Base-by-base conservation (phyloP, 2,888 invertebrate species). In the Apodemia mormo region DNA sequence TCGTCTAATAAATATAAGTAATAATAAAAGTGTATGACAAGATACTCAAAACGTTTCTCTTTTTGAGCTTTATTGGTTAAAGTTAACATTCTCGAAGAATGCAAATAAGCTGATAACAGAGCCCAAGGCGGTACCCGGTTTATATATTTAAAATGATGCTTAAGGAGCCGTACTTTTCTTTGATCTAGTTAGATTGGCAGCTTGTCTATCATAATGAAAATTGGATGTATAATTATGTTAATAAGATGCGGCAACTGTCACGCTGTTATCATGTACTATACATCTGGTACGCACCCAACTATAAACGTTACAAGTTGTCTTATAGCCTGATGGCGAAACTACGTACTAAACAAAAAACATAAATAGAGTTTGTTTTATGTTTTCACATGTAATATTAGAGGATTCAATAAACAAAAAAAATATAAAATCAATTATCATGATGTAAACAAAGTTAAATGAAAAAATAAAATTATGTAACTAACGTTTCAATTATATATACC, bases 261-360 rank as follows among this genome's bases (percentile, higher is more conserved):
- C 40, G 70, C 74, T 77, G 77, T 77, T 70, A 72, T 72, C 79
- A 73, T 79, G 78, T 79, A 75, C 73, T 67, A 75, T 33, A 73
- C 56, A 74, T 54, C 67, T 65, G 76, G 75, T 73, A 75, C 69
- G 54, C 71, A 75, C 71, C 74, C 56, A 61, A 72, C 49, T 69
- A 70, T 68, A 67, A 54, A 58, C 68, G 72, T 74, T 74, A 75
- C 75, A 73, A 72, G 71, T 68, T 72, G 73, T 75, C 70, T 72
- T 29, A 66, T 67, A 66, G 65, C 66, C 61, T 65, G 72, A 73
- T 73, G 69, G 71, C 71, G 69, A 73, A 74, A 71, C 68, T 71
- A 67, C 66, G 37, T 68, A 66, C n/a, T 52, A 52, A 52, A 52
- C n/a, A 52, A 52, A 52, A 52, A 52, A 52, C 7, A 7, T 7